These are phyloP conservation scores for Drosophila kohkoa DNA, from an alignment of 1,140 invertebrate species.

Conservation along the genomic window DNA sequence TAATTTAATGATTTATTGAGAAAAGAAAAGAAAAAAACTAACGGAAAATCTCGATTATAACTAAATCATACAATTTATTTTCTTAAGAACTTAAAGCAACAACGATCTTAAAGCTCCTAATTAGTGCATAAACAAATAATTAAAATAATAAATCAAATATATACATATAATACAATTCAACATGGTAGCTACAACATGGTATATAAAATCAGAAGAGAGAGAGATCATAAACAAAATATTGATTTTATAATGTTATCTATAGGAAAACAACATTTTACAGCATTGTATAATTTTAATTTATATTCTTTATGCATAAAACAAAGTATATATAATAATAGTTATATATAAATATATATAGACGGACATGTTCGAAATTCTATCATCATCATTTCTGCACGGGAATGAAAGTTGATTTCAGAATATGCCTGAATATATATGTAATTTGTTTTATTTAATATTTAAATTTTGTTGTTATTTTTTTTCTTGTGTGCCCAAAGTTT, in stretches of 20 bases:
- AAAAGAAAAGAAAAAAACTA: constrained; percentile 30
- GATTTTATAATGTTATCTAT: constrained; percentile 58
- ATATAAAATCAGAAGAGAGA: constrained; percentile 39
- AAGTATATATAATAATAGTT: constrained; percentile 55
- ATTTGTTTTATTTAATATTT: constrained; percentile 83
- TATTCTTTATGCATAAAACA: constrained; percentile 49
- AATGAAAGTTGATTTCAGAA: not conserved
- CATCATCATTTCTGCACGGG: constrained; percentile 1
- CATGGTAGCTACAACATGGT: constrained; percentile 72
- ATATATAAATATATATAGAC: constrained; percentile 43
- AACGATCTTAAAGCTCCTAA: constrained; percentile 83
- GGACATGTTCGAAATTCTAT: constrained; percentile 1
- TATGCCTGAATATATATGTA: constrained; percentile 44
- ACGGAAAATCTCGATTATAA: constrained; percentile 69
- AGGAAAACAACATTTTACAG: constrained; percentile 39
- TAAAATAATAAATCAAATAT: constrained; percentile 36
- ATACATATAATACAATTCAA: constrained; percentile 37
- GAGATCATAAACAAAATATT: constrained; percentile 23
- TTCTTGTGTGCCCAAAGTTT: constrained; percentile 77
- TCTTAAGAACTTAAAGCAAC: constrained; percentile 77
- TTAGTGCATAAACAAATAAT: constrained; percentile 73
- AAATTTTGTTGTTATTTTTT: constrained; percentile 83
- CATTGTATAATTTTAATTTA: constrained; percentile 54
- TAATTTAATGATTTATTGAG: constrained; percentile 73
- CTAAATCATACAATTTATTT: constrained; percentile 66